These are phyloP conservation scores for Hyles vespertilio DNA, from an alignment of 1,140 invertebrate species.

Conservation along the genomic window DNA sequence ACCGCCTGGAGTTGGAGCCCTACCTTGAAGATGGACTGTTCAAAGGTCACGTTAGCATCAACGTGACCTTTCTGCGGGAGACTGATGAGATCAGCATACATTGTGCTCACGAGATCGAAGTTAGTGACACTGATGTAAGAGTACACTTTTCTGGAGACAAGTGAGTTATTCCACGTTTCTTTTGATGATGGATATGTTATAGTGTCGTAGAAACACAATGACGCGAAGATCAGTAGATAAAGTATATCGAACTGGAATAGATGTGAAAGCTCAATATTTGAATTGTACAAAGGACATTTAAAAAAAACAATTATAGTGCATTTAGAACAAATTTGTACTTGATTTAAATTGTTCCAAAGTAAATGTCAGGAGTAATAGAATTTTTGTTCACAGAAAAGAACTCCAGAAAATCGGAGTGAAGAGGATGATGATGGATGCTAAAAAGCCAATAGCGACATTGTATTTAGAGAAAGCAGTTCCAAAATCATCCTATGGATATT, in stretches of 20 bases:
- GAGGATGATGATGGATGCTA: slow-evolving; percentile 53
- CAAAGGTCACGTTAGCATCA: slow-evolving; percentile 78
- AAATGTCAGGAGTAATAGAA: neutral
- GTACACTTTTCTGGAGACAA: slow-evolving; percentile 27
- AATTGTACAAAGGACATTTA: too few species aligned
- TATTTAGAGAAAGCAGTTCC: slow-evolving; percentile 75
- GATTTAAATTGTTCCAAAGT: too few species aligned
- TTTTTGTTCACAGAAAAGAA: slow-evolving; percentile 30
- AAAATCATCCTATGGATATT: slow-evolving; percentile 68
- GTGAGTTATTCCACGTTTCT: slow-evolving; percentile 28
- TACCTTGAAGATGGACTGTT: slow-evolving; percentile 77
- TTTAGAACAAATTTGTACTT: too few species aligned
- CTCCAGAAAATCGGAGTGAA: slow-evolving; percentile 35
- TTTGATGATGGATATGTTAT: too few species aligned
- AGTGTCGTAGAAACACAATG: too few species aligned
- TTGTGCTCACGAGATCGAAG: slow-evolving; percentile 77
- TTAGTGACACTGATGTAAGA: slow-evolving; percentile 64
- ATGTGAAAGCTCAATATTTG: too few species aligned
- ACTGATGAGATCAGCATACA: slow-evolving; percentile 79
- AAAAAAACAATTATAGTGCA: too few species aligned
- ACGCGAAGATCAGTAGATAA: too few species aligned
- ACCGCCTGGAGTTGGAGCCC: slow-evolving; percentile 79
- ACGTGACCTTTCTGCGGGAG: slow-evolving; percentile 76
- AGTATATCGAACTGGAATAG: too few species aligned
- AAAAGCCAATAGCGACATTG: slow-evolving; percentile 76